These are phyloP conservation scores for Malaclemys terrapin DNA, from an alignment of 2,113 vertebrate genomes.

Conservation along the genomic window DNA sequence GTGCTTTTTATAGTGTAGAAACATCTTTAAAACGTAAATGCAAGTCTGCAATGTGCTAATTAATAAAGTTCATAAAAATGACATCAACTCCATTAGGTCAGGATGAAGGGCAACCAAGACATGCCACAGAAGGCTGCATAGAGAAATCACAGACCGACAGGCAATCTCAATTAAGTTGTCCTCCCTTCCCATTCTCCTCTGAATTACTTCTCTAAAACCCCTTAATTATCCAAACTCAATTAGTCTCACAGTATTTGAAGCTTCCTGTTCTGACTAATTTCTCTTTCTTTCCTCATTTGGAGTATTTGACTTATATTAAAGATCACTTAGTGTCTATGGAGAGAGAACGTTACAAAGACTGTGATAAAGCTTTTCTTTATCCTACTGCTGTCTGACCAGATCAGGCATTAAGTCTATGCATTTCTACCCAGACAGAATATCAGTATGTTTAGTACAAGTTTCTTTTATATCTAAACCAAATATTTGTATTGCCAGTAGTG, in stretches of 20 bases:
- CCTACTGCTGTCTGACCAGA: not conserved
- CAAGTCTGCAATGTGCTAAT: constrained; percentile 4
- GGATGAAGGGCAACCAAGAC: constrained; percentile 39
- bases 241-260: constrained; percentile 64
- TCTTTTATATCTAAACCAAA: constrained; percentile 52
- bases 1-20: fast-evolving
- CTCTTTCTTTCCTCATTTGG: constrained; percentile 50
- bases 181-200: constrained; percentile 52
- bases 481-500: constrained; percentile 61
- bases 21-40: not conserved
- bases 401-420: not conserved
- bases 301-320: constrained; percentile 56
- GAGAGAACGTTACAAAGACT: constrained; percentile 42
- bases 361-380: not conserved
- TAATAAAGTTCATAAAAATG: constrained; percentile 50
- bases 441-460: constrained; percentile 24
- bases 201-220: constrained; percentile 61
- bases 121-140: constrained; percentile 26
- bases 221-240: constrained; percentile 66
- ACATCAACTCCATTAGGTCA: constrained; percentile 49
- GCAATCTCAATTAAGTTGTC: constrained; percentile 65
- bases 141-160: constrained; percentile 64
- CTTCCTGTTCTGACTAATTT: constrained; percentile 63
- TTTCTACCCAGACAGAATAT: constrained; percentile 38
- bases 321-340: constrained; percentile 49